A percentile compares a stretch with the other conserved stretches of the same genome.
These are phyloP conservation scores for Heterodera filipjevi DNA, from an alignment of 2,888 invertebrate genomes.

Conservation along the genomic window DNA sequence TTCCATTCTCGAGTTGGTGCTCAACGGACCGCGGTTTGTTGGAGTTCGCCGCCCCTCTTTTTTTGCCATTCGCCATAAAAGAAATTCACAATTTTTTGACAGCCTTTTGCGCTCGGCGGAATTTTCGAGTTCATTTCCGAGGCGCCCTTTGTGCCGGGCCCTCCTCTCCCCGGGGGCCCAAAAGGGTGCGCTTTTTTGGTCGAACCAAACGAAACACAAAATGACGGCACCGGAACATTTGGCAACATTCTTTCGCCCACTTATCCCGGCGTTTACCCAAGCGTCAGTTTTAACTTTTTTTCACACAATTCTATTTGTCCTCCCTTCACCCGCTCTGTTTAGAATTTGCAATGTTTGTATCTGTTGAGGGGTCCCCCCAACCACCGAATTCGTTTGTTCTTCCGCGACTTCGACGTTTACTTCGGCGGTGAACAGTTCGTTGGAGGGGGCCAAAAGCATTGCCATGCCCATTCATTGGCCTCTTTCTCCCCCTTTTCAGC, in stretches of 20 bases:
- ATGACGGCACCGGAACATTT: slow-evolving; percentile 68
- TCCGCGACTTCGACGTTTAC: slow-evolving; percentile 96
- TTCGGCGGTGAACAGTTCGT: slow-evolving; percentile 89
- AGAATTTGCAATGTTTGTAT: slow-evolving; percentile 66
- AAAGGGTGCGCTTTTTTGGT: slow-evolving; percentile 53
- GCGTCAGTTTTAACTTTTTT: slow-evolving; percentile 39
- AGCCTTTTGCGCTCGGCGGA: slow-evolving; percentile 65
- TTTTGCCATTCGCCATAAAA: neutral
- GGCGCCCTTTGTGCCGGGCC: slow-evolving; percentile 57
- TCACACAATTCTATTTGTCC: neutral
- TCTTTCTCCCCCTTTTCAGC: slow-evolving; percentile 71
- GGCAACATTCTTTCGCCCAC: slow-evolving; percentile 91
- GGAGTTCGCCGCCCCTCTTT: too few species aligned
- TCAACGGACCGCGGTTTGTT: slow-evolving; percentile 42
- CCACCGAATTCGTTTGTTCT: slow-evolving; percentile 90
- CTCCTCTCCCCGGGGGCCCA: slow-evolving; percentile 38
- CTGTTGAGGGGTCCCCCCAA: slow-evolving; percentile 86
- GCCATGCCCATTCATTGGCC: neutral
- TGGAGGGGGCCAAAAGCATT: neutral
- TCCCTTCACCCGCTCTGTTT: slow-evolving; percentile 37
- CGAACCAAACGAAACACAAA: slow-evolving; percentile 42
- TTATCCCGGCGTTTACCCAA: slow-evolving; percentile 96
- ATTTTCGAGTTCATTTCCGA: slow-evolving; percentile 67
- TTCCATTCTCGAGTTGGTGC: slow-evolving; percentile 67
- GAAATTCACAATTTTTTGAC: neutral